phyloP scores from a whole-genome alignment of 2,888 invertebrate species.

The Alitta virens region DNA sequence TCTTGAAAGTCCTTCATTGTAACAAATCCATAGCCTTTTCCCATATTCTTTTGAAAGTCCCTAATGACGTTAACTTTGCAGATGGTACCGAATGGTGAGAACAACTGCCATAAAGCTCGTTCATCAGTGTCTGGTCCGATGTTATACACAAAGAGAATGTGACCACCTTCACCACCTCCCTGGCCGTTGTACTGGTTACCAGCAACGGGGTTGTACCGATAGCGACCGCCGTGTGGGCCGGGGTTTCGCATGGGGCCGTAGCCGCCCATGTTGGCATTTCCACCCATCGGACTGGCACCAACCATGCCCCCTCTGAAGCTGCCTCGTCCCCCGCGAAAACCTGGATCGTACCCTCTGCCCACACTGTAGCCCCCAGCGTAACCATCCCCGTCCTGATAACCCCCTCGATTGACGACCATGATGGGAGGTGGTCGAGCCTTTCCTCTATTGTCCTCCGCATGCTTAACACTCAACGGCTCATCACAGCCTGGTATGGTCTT shows the following conservation, averaged over 20 bases:
- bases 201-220: slow-evolving; percentile 4
- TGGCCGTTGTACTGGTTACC: slow-evolving; percentile 1
- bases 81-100: slow-evolving; percentile 56
- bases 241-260: slow-evolving; percentile 2
- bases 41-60: slow-evolving; percentile 46
- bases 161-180: slow-evolving; percentile 29
- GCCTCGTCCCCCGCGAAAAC: slow-evolving; percentile 6
- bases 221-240: not conserved
- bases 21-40: slow-evolving; percentile 58
- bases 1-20: slow-evolving; percentile 56
- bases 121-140: slow-evolving; percentile 56
- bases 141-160: slow-evolving; percentile 56
- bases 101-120: slow-evolving; percentile 53
- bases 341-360: slow-evolving; percentile 12
- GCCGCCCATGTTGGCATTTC: not conserved
- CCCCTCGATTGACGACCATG: not conserved
- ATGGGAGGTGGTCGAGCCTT: slow-evolving; percentile 23
- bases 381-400: slow-evolving; percentile 15
- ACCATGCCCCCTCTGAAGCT: slow-evolving; percentile 10
- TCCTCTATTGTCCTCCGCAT: slow-evolving; percentile 75
- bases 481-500: slow-evolving; percentile 20
- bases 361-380: slow-evolving; percentile 16
- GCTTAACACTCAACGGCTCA: slow-evolving; percentile 79
- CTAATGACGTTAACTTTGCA: slow-evolving; percentile 55
- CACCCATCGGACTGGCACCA: not conserved